These are phyloP conservation scores for Neopelma chrysocephalum DNA, from an alignment of 2,797 vertebrate genomes.

Conservation along the genomic window DNA sequence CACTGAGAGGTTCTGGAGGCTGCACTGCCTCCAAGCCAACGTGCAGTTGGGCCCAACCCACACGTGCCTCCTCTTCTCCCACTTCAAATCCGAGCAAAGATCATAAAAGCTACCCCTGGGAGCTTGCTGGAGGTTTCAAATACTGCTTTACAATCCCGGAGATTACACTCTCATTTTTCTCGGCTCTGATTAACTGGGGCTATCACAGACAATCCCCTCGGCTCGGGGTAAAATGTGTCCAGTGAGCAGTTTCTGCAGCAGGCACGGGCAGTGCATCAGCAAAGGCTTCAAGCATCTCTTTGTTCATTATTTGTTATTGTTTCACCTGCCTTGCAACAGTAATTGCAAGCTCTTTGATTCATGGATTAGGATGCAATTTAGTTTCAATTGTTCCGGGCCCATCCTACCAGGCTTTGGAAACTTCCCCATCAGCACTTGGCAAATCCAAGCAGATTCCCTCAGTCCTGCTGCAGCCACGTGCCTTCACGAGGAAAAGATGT, in stretches of 20 bases:
- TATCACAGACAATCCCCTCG: conserved; percentile 18
- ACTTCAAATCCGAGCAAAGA: background rate
- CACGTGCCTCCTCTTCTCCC: background rate
- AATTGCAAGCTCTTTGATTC: conserved; percentile 46
- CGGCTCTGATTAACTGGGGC: conserved; percentile 21
- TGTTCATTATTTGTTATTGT: conserved; percentile 64
- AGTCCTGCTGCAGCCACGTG: background rate
- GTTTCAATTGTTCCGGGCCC: conserved; percentile 11
- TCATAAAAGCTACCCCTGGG: background rate
- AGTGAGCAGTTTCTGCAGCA: conserved; percentile 2
- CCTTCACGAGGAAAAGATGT: background rate
- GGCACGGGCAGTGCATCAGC: conserved; percentile 5
- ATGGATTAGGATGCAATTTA: conserved; percentile 39
- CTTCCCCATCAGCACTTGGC: conserved; percentile 29
- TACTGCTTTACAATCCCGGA: background rate
- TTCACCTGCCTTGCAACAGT: conserved; percentile 55
- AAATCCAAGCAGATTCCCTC: background rate
- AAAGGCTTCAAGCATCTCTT: conserved; percentile 24
- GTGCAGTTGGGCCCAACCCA: background rate
- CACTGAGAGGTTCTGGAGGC: background rate
- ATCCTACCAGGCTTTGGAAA: conserved; percentile 21
- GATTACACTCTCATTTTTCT: background rate
- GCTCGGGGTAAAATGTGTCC: conserved; percentile 44
- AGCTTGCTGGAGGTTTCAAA: background rate
- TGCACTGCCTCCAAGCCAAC: background rate